phyloP scores from a whole-genome alignment of 2,113 vertebrate species.

The Pteropus alecto region DNA sequence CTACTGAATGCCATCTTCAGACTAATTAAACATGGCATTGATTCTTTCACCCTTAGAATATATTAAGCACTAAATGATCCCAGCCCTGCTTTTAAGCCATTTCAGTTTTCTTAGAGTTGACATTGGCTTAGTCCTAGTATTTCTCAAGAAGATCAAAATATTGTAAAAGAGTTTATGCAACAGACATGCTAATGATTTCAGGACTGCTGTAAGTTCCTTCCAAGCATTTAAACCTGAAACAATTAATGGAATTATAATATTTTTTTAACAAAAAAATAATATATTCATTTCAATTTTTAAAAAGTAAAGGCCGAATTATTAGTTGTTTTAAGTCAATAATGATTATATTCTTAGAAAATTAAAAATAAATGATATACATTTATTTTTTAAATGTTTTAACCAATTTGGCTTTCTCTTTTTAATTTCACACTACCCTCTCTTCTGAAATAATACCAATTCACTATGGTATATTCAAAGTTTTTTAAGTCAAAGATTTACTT shows the following conservation, averaged over 20 bases:
- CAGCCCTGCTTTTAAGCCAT: not conserved
- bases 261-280: constrained; percentile 16
- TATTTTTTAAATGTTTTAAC: not conserved
- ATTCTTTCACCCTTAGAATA: not conserved
- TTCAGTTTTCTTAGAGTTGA: not conserved
- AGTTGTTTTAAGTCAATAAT: not conserved
- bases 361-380: not conserved
- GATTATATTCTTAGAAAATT: not conserved
- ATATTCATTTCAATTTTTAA: not conserved
- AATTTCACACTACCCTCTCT: not conserved
- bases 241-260: not conserved
- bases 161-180: not conserved
- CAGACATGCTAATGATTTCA: not conserved
- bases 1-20: not conserved
- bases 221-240: not conserved
- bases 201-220: not conserved
- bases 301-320: not conserved
- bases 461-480: not conserved
- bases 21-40: not conserved
- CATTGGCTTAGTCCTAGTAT: not conserved
- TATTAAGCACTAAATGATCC: not conserved
- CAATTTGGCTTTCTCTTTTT: not conserved
- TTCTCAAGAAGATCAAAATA: not conserved
- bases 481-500: not conserved
- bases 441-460: not conserved